A percentile compares a stretch with the other conserved stretches of the same genome.
Conservation (phyloP, 2,888 invertebrate genomes). For the Pomacea canaliculata region DNA sequence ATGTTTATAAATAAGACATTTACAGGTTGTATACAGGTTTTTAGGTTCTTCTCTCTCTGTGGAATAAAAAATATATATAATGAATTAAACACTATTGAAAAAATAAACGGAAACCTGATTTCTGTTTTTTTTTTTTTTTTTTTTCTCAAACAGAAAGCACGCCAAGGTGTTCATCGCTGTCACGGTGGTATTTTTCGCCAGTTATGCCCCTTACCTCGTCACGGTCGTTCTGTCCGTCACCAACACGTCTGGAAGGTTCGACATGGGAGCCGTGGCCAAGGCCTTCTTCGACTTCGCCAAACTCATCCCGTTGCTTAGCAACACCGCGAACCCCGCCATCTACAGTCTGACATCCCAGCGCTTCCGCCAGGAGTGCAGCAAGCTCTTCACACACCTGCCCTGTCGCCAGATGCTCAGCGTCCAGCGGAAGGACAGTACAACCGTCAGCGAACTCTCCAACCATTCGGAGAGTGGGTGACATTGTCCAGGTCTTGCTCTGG, state of each 20-base stretch:
- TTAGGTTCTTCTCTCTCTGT: too few relatives aligned
- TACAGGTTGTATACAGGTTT: too few relatives aligned
- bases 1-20: too few relatives aligned
- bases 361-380: slow-evolving; percentile 44
- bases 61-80: too few relatives aligned
- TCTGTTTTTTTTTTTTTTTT: too few relatives aligned
- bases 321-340: slow-evolving; percentile 58
- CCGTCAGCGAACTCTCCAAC: too few relatives aligned
- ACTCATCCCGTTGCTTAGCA: slow-evolving; percentile 48
- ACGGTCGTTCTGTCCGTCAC: slow-evolving; percentile 44
- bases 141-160: slow-evolving; percentile 18
- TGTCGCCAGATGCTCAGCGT: not conserved
- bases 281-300: slow-evolving; percentile 49
- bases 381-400: slow-evolving; percentile 27
- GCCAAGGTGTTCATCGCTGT: slow-evolving; percentile 48
- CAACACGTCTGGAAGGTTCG: slow-evolving; percentile 34
- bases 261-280: slow-evolving; percentile 35
- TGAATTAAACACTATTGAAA: too few relatives aligned
- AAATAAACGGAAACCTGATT: not conserved
- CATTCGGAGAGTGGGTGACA: too few relatives aligned
- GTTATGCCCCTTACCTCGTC: slow-evolving; percentile 50
- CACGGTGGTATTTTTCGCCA: slow-evolving; percentile 49
- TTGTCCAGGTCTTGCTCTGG: slow-evolving; percentile 6
- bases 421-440: slow-evolving; percentile 1
- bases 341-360: slow-evolving; percentile 56